Percentiles rank a stretch among this genome's conserved stretches.
Conservation (phyloP, 2,888 invertebrate species). For the Drosophila neutralis region DNA sequence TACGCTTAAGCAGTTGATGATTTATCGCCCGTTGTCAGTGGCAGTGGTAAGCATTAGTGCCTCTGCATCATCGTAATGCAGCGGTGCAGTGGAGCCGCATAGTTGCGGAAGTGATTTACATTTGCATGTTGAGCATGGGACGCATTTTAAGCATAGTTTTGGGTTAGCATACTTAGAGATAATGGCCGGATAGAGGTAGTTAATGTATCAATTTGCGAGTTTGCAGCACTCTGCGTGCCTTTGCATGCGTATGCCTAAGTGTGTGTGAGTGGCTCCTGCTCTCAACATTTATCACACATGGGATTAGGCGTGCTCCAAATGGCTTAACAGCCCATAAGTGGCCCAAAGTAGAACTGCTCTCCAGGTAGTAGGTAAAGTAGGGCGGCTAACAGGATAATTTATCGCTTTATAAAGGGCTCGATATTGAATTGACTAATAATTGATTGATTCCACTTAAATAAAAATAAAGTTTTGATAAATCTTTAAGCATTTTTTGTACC, state of each 20-base stretch:
- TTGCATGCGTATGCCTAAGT: background rate
- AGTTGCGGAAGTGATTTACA: slow-evolving; percentile 77
- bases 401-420: background rate
- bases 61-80: slow-evolving; percentile 17
- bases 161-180: slow-evolving; percentile 62
- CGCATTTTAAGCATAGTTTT: slow-evolving; percentile 77
- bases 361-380: background rate
- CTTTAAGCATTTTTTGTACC: rapidly evolving
- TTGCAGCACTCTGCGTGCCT: background rate
- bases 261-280: slow-evolving; percentile 35
- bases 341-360: slow-evolving; percentile 6
- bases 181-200: slow-evolving; percentile 80
- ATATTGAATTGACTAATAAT: background rate
- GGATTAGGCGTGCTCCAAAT: slow-evolving; percentile 35
- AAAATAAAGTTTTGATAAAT: background rate
- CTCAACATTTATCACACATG: slow-evolving; percentile 41
- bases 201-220: slow-evolving; percentile 71
- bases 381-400: background rate
- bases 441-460: background rate
- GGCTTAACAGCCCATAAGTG: slow-evolving; percentile 45
- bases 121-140: slow-evolving; percentile 72
- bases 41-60: slow-evolving; percentile 52
- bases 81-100: slow-evolving; percentile 48
- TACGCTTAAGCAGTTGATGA: slow-evolving; percentile 78
- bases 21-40: slow-evolving; percentile 70